Evolutionary conservation across 2,113 vertebrate genomes (phyloP).

Genomic region (Rissa tridactyla): DNA sequence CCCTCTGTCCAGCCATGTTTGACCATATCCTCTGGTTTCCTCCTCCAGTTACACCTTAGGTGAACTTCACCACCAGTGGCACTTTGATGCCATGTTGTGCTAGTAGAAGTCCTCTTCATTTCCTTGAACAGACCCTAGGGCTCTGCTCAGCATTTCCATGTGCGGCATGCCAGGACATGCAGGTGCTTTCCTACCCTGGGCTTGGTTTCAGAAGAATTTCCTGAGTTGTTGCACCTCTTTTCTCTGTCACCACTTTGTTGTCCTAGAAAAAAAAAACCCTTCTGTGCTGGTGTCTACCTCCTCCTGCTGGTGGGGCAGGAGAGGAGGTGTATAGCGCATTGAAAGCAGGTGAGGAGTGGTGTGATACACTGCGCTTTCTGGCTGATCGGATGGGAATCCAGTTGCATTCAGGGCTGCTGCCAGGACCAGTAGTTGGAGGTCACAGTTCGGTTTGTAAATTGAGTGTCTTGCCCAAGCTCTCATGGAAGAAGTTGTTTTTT

Average conservation of each 20-base stretch:
- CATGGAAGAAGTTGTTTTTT: background rate
- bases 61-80: background rate
- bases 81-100: background rate
- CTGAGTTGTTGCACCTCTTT: background rate
- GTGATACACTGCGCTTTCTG: background rate
- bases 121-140: background rate
- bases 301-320: background rate
- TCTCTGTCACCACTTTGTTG: background rate
- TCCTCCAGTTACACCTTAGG: background rate
- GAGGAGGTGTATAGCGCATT: fast-evolving
- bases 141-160: background rate
- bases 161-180: fast-evolving
- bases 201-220: background rate
- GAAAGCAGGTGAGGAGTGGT: background rate
- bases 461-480: background rate
- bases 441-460: slow-evolving; percentile 21
- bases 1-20: background rate
- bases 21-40: background rate
- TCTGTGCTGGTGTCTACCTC: background rate
- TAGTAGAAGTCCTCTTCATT: background rate
- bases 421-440: background rate
- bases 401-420: background rate
- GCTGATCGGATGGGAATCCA: background rate
- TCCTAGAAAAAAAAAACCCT: background rate
- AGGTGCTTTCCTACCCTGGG: background rate